Evolutionary conservation across 2,797 vertebrate species (phyloP).

Genomic region (Apogon talboti): DNA sequence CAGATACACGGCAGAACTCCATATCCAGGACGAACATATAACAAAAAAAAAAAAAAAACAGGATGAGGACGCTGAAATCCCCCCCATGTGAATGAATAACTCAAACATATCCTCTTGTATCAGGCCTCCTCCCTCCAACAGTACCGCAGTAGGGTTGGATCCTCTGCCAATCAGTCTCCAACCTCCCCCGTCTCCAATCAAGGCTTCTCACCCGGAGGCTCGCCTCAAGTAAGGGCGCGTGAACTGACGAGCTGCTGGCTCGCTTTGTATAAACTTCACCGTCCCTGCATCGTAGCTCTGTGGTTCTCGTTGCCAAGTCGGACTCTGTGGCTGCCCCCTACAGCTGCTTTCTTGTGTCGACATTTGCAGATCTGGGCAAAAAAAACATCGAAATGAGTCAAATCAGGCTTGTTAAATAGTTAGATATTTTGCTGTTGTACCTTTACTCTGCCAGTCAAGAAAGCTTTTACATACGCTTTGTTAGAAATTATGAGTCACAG

Average conservation of each 20-base stretch:
- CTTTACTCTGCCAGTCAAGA: no score
- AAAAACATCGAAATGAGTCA: constrained; percentile 14
- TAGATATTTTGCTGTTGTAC: no score
- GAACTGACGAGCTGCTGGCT: constrained; percentile 46
- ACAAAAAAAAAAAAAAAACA: no score
- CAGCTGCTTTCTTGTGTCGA: constrained; percentile 61
- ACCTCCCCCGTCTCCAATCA: constrained; percentile 98
- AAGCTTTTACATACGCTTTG: no score
- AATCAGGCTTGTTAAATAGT: not conserved
- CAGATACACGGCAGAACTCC: not conserved
- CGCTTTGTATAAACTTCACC: constrained; percentile 55
- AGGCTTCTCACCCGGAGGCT: constrained; percentile 97
- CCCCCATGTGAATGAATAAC: constrained; percentile 59
- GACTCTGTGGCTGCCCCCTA: constrained; percentile 49
- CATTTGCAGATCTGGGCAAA: constrained; percentile 75
- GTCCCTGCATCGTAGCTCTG: constrained; percentile 62
- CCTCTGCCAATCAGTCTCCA: constrained; percentile 96
- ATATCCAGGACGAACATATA: constrained; percentile 4
- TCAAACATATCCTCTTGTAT: constrained; percentile 78
- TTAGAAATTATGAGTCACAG: no score
- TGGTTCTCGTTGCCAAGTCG: constrained; percentile 50
- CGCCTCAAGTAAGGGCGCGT: constrained; percentile 94
- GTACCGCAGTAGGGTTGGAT: constrained; percentile 94
- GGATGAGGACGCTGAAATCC: not conserved
- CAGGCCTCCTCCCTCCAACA: constrained; percentile 93